A percentile compares a stretch with the other conserved stretches of the same genome.
These are phyloP conservation scores for Tetragnatha versicolor DNA, from an alignment of 1,140 invertebrate genomes.

Conservation along the genomic window DNA sequence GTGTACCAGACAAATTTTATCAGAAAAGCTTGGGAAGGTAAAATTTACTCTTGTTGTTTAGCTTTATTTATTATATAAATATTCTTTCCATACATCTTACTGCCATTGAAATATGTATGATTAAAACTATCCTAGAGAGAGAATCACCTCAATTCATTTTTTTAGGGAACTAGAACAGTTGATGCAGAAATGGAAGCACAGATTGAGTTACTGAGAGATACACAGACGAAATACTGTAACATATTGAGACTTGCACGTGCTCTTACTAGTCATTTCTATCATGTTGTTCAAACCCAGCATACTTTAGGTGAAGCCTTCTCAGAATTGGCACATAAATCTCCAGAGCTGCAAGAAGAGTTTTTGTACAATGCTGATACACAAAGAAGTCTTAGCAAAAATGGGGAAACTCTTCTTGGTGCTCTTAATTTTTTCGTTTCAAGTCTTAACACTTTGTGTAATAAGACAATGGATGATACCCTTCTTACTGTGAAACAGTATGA, in stretches of 20 bases:
- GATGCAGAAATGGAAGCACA: slow-evolving; percentile 90
- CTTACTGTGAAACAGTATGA: slow-evolving; percentile 93
- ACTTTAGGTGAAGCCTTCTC: slow-evolving; percentile 88
- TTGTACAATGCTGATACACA: slow-evolving; percentile 95
- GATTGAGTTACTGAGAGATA: slow-evolving; percentile 89
- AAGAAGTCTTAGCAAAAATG: slow-evolving; percentile 90
- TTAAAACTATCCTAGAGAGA: no score
- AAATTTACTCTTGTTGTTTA: background rate
- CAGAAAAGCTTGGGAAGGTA: slow-evolving; percentile 91
- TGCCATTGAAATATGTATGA: background rate
- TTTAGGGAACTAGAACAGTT: slow-evolving; percentile 78
- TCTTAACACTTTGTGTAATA: slow-evolving; percentile 92
- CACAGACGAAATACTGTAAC: slow-evolving; percentile 91
- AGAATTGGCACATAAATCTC: slow-evolving; percentile 92
- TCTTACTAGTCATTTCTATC: slow-evolving; percentile 85
- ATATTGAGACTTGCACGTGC: slow-evolving; percentile 84
- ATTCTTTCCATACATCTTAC: background rate
- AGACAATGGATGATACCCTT: slow-evolving; percentile 96
- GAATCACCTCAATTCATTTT: slow-evolving; percentile 57
- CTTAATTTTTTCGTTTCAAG: slow-evolving; percentile 96
- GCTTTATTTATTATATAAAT: background rate
- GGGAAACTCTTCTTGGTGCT: slow-evolving; percentile 83
- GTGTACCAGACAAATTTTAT: slow-evolving; percentile 92
- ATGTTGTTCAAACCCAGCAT: slow-evolving; percentile 85
- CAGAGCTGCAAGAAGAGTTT: slow-evolving; percentile 94